phyloP scores from a whole-genome alignment of 2,888 invertebrate genomes.

The Leptarthrus brevirostris region DNA sequence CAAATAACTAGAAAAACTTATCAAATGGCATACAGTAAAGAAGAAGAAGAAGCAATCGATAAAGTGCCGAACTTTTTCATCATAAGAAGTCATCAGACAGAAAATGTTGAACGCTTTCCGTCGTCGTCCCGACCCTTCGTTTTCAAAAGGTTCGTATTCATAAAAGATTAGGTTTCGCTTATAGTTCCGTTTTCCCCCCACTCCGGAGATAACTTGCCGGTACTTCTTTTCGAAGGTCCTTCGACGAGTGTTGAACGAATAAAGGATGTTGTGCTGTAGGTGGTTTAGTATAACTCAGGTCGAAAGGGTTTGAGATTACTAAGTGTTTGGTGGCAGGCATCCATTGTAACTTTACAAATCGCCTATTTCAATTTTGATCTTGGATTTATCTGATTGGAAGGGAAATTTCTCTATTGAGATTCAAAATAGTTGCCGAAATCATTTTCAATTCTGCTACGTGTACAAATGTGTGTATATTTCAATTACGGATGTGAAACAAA shows the following conservation, averaged over 20 bases:
- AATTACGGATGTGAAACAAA: conserved; percentile 13
- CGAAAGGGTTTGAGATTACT: conserved; percentile 40
- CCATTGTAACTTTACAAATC: conserved; percentile 38
- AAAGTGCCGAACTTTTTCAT: conserved; percentile 29
- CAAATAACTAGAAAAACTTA: no score
- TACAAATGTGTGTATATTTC: not conserved
- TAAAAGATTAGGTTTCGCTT: conserved; percentile 36
- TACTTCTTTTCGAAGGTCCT: conserved; percentile 12
- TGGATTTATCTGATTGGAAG: conserved; percentile 37
- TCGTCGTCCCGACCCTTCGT: not conserved
- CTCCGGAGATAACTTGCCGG: no score
- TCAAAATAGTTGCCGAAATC: conserved; percentile 41
- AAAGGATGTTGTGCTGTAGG: conserved; percentile 26
- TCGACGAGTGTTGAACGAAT: conserved; percentile 8
- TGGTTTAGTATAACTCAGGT: conserved; percentile 28
- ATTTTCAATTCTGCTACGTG: conserved; percentile 13
- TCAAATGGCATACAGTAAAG: not conserved
- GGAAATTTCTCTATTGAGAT: conserved; percentile 12
- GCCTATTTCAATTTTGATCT: conserved; percentile 46
- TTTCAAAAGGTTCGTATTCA: conserved; percentile 38
- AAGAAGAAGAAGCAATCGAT: conserved; percentile 30
- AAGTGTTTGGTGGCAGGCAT: conserved; percentile 28
- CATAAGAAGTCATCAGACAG: conserved; percentile 34
- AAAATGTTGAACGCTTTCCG: conserved; percentile 35
- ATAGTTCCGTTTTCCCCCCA: conserved; percentile 12